phyloP scores from a whole-genome alignment of 2,113 vertebrate genomes.

The Solea senegalensis region DNA sequence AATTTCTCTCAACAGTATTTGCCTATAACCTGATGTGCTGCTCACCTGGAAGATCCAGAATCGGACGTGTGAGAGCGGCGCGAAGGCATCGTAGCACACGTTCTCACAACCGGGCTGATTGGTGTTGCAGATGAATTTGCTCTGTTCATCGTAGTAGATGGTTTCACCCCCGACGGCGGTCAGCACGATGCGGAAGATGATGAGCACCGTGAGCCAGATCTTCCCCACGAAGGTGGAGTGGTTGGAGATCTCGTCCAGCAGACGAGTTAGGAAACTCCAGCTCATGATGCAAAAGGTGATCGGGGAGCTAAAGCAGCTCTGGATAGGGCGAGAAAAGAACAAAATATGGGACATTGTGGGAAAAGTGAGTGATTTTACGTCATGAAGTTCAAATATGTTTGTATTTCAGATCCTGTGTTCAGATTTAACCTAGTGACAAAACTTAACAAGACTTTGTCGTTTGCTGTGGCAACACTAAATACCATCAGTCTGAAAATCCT shows the following conservation, averaged over 20 bases:
- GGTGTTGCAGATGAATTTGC: slow-evolving; percentile 90
- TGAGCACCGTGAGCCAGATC: slow-evolving; percentile 89
- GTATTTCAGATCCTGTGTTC: no score
- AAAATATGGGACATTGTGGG: background rate
- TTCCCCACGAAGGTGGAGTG: slow-evolving; percentile 93
- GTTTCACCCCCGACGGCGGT: slow-evolving; percentile 89
- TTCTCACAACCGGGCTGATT: slow-evolving; percentile 91
- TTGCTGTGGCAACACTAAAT: no score
- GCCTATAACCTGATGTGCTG: background rate
- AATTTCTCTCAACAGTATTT: no score
- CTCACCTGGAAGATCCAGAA: slow-evolving; percentile 91
- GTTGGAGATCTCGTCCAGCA: slow-evolving; percentile 93
- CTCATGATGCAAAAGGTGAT: slow-evolving; percentile 84
- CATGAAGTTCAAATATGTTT: no score
- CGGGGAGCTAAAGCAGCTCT: slow-evolving; percentile 54
- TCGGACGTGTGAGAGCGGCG: slow-evolving; percentile 87
- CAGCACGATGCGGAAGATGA: slow-evolving; percentile 91
- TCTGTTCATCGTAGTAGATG: slow-evolving; percentile 93
- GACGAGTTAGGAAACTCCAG: slow-evolving; percentile 90
- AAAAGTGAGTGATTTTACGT: no score
- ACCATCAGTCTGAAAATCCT: no score
- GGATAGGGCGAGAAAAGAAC: background rate
- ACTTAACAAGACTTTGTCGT: no score
- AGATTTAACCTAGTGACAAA: no score
- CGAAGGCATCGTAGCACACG: slow-evolving; percentile 89